A percentile compares a stretch with the other conserved stretches of the same genome.
Evolutionary conservation across 2,888 invertebrate genomes (phyloP).

Genomic region (Lycocerus yunnanus): DNA sequence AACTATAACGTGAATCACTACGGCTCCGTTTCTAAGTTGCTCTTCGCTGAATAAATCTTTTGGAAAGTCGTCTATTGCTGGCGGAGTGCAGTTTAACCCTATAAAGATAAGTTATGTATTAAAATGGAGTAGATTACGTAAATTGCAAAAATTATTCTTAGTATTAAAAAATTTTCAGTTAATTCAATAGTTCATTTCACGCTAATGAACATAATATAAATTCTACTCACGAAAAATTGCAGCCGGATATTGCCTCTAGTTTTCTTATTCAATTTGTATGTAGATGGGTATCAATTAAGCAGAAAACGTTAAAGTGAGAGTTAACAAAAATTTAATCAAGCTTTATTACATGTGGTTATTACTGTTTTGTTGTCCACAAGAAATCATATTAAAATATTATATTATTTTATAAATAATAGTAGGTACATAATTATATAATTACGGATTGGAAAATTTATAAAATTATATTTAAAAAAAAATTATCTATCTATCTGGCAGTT

Average conservation of each 20-base stretch:
- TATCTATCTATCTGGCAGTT: no score
- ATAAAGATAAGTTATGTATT: constrained; percentile 23
- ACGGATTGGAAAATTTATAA: no score
- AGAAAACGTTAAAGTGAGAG: background rate
- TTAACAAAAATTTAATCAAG: background rate
- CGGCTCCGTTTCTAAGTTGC: constrained; percentile 78
- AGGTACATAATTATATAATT: no score
- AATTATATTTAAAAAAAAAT: no score
- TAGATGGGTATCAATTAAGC: background rate
- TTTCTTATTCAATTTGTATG: background rate
- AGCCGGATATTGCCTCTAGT: background rate
- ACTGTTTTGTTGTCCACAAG: background rate
- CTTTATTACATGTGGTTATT: background rate
- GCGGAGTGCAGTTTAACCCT: constrained; percentile 75
- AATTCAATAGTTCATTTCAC: background rate
- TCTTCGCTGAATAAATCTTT: constrained; percentile 76
- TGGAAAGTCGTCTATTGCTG: constrained; percentile 89
- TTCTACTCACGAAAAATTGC: background rate
- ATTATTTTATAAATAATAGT: no score
- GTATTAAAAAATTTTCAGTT: background rate
- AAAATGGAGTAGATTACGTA: background rate
- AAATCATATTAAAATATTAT: no score
- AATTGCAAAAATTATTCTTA: background rate
- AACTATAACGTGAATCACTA: constrained; percentile 78
- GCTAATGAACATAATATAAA: background rate